phyloP scores from a whole-genome alignment of 2,888 invertebrate genomes.

The Pardosa pseudoannulata region DNA sequence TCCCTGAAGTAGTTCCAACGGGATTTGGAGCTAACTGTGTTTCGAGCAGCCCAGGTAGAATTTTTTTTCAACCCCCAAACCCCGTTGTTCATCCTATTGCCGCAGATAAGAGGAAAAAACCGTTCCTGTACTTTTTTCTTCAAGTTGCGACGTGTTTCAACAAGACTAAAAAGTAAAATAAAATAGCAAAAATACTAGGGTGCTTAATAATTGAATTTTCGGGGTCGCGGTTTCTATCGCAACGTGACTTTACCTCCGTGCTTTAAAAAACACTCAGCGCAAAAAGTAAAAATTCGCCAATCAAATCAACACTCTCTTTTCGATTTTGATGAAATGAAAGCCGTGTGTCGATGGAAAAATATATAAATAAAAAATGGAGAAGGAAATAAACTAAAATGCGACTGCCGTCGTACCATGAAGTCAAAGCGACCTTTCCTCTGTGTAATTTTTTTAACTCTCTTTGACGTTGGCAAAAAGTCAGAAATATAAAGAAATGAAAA shows the following conservation, averaged over 20 bases:
- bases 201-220: slow-evolving; percentile 71
- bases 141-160: slow-evolving; percentile 26
- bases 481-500: background rate
- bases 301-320: slow-evolving; percentile 70
- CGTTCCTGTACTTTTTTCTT: background rate
- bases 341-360: slow-evolving; percentile 38
- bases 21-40: slow-evolving; percentile 5
- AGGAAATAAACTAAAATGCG: slow-evolving; percentile 33
- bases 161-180: slow-evolving; percentile 47
- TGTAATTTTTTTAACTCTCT: slow-evolving; percentile 35
- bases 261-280: slow-evolving; percentile 51
- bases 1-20: background rate
- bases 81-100: background rate
- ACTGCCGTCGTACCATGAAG: slow-evolving; percentile 27
- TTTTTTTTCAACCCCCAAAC: background rate
- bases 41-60: background rate
- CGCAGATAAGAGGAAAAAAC: background rate
- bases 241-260: slow-evolving; percentile 58
- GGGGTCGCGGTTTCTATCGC: slow-evolving; percentile 55
- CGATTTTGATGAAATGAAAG: slow-evolving; percentile 70
- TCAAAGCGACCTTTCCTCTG: slow-evolving; percentile 52
- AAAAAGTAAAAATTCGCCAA: slow-evolving; percentile 45
- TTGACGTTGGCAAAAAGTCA: slow-evolving; percentile 9
- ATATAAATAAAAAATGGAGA: slow-evolving; percentile 52
- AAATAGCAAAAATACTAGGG: slow-evolving; percentile 34